Base-by-base conservation (phyloP, 2,888 invertebrate species). In the Cyrtodaria siliqua region DNA sequence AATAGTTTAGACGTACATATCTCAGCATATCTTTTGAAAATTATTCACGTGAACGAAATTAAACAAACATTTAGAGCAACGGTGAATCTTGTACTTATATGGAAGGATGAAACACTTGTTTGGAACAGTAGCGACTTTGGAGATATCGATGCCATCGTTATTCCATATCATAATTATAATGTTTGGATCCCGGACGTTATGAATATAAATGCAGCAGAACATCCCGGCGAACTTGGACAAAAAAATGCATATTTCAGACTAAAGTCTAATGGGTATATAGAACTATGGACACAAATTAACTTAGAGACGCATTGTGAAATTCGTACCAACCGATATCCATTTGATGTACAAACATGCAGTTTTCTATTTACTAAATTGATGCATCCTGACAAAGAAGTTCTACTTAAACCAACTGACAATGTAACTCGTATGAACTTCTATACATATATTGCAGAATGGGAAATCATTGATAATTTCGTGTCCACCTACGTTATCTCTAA, bases 171-270 rank as follows among this genome's bases (percentile, higher is more conserved):
- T 3, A 12, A 33, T 12, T 12, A 33, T 8, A 71, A 60, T 14
- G 47, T 76, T 18, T 76, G 76, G 76, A 40, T 57, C 1, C 76
- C 76, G 1, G 76, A 76, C 24, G 8, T 76, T 0, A 67, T 67
- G 55, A 40, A 56, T 4, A 27, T 23, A 0, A 76, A 76, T 33
- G 61, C 76, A 16, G 47, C 71, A 1, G 56, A 76, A 16, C 42
- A 55, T 12, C 59, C 76, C 0, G 59, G 47, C 3, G 67, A 76
- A 23, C 24, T 71, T 16, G 76, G 76, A 44, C 40, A 67, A 9
- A 52, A 67, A 24, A 18, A 56, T 23, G 42, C 62, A 12, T 47
- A 52, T 52, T 44, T 66, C 1, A 59, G 9, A 14, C 18, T 71
- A 6, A n/a, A 24, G 38, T 24, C 20, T 29, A 42, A 60, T 20